Evolutionary conservation across 2,113 vertebrate species (phyloP).

Genomic region (Petrocephalus zakoni): DNA sequence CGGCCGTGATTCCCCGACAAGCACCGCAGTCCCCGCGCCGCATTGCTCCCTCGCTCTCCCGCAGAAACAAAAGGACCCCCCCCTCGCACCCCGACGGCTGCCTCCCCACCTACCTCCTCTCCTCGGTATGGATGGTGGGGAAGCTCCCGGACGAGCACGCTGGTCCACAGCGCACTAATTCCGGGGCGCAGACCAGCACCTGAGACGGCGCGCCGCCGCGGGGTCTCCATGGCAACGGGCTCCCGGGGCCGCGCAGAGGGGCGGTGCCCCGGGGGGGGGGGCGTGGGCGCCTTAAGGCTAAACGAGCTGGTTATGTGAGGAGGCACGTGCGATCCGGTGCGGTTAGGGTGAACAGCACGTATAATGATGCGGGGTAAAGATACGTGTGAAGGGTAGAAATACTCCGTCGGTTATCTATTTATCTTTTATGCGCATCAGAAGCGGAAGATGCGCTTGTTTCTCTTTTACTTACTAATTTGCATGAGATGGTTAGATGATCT

Average conservation of each 20-base stretch:
- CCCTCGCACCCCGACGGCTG: neutral
- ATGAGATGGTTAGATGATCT: neutral
- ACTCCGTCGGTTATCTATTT: neutral
- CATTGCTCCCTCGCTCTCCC: too few species aligned
- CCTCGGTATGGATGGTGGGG: neutral
- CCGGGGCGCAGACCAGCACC: neutral
- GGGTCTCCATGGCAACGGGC: conserved; percentile 4
- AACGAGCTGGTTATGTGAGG: conserved; percentile 18
- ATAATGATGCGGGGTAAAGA: neutral
- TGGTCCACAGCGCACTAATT: neutral
- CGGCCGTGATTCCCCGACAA: neutral
- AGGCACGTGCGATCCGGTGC: neutral
- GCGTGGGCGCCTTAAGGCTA: neutral
- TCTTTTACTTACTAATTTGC: neutral
- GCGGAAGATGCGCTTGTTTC: neutral
- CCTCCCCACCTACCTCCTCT: neutral
- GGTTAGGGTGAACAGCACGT: neutral
- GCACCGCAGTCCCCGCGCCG: neutral
- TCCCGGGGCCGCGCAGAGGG: neutral
- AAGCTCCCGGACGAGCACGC: neutral
- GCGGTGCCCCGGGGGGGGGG: neutral
- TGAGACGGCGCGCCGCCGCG: neutral
- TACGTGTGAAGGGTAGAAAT: neutral
- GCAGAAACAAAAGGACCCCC: neutral
- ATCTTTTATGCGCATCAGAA: neutral